Conservation (phyloP, 2,113 vertebrate species). For the Crypturellus undulatus region DNA sequence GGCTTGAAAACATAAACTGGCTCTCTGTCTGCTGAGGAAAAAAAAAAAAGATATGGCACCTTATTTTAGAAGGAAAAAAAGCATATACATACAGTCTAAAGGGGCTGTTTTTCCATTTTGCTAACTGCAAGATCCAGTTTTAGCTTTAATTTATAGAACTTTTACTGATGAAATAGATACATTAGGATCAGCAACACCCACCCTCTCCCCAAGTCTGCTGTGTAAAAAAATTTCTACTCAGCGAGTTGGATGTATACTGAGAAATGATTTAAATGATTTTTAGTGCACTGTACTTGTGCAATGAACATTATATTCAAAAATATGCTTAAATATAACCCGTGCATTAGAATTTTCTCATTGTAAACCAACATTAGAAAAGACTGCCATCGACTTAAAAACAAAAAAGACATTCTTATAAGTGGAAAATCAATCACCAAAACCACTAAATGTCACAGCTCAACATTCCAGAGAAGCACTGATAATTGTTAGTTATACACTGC, state of each 20-base stretch:
- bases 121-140: background rate
- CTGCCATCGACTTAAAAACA: slow-evolving; percentile 76
- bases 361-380: slow-evolving; percentile 71
- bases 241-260: slow-evolving; percentile 23
- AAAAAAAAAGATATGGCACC: background rate
- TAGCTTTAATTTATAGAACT: slow-evolving; percentile 56
- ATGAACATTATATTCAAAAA: slow-evolving; percentile 47
- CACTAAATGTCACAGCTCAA: slow-evolving; percentile 80
- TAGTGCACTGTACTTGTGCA: slow-evolving; percentile 43
- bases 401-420: slow-evolving; percentile 82
- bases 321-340: slow-evolving; percentile 48
- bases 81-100: slow-evolving; percentile 16
- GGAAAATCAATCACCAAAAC: slow-evolving; percentile 82
- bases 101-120: background rate
- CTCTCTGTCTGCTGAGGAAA: background rate
- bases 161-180: background rate
- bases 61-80: background rate
- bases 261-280: slow-evolving; percentile 59
- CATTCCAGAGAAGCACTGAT: slow-evolving; percentile 78
- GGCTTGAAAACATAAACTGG: slow-evolving; percentile 23
- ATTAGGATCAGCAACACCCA: background rate
- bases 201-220: background rate
- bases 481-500: slow-evolving; percentile 80
- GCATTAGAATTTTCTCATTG: slow-evolving; percentile 72
- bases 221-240: slow-evolving; percentile 27